Percentiles rank a stretch among this genome's conserved stretches.
phyloP scores from a whole-genome alignment of 2,888 invertebrate genomes.

The Parthenolecanium corni region DNA sequence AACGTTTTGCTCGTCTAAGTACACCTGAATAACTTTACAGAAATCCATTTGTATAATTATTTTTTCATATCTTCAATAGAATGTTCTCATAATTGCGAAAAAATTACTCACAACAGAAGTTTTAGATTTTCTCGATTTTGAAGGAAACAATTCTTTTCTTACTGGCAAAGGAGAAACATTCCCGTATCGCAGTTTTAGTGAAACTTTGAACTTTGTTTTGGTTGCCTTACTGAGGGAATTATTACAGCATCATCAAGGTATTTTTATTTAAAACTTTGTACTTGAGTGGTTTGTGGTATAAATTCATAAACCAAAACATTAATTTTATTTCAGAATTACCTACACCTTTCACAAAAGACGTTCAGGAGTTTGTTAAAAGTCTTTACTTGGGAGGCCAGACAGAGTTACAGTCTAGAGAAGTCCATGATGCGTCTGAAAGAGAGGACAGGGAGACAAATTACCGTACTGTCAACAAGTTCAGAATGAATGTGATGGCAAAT shows the following conservation, averaged over 20 bases:
- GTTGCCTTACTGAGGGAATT: constrained; percentile 83
- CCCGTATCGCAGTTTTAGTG: constrained; percentile 89
- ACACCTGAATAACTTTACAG: background rate
- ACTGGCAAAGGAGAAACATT: constrained; percentile 53
- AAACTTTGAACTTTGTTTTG: constrained; percentile 85
- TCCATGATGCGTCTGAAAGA: constrained; percentile 71
- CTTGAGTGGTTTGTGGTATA: background rate
- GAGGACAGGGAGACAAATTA: constrained; percentile 71
- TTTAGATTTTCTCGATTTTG: constrained; percentile 67
- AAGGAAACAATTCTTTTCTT: constrained; percentile 63
- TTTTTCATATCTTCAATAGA: constrained; percentile 19
- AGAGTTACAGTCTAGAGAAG: constrained; percentile 66
- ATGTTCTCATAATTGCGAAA: constrained; percentile 52
- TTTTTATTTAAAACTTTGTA: constrained; percentile 10
- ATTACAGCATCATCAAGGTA: constrained; percentile 68
- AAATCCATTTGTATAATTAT: background rate
- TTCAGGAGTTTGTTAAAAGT: constrained; percentile 76
- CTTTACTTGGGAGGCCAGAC: constrained; percentile 87
- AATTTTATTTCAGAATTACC: constrained; percentile 53
- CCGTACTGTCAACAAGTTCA: constrained; percentile 75
- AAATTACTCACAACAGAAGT: constrained; percentile 74
- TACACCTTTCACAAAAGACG: constrained; percentile 80
- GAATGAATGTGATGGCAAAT: constrained; percentile 91
- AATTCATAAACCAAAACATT: background rate
- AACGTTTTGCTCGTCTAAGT: background rate